phyloP scores from a whole-genome alignment of 92 coral and sea anemone genomes.

The Phenganax stokvisi region DNA sequence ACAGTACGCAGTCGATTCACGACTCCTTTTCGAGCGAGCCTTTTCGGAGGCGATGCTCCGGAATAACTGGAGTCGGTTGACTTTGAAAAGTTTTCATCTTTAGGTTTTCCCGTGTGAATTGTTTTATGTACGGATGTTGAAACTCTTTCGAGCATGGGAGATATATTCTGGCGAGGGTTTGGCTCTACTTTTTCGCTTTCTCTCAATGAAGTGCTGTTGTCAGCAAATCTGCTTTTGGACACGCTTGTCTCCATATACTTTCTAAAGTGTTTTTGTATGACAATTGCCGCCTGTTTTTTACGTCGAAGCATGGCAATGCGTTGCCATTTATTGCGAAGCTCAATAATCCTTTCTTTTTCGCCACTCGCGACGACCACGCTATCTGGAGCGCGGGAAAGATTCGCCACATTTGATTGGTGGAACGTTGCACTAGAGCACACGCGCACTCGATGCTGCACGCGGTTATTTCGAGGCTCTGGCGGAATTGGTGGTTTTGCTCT shows the following conservation, averaged over 20 bases:
- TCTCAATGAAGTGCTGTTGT: not conserved
- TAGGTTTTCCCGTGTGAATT: not conserved
- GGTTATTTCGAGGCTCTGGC: not conserved
- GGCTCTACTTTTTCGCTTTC: too few relatives aligned
- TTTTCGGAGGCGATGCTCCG: not conserved
- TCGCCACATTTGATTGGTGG: conserved; percentile 8
- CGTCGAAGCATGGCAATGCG: conserved; percentile 67
- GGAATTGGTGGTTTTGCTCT: too few relatives aligned
- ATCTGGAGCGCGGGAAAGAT: conserved; percentile 29
- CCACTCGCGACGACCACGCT: conserved; percentile 15
- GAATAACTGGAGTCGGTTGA: not conserved
- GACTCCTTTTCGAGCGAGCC: conserved; percentile 12
- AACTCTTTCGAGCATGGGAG: not conserved
- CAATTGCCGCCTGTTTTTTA: conserved; percentile 76
- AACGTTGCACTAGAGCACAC: not conserved
- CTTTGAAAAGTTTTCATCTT: not conserved
- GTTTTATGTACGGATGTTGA: not conserved
- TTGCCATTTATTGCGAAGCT: conserved; percentile 59
- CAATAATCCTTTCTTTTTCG: conserved; percentile 19
- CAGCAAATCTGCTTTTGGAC: not conserved
- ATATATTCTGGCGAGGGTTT: not conserved
- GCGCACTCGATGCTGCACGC: not conserved
- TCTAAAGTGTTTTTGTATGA: conserved; percentile 70
- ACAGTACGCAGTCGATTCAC: not conserved
- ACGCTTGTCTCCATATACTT: not conserved